A percentile compares a stretch with the other conserved stretches of the same genome.
Conservation (phyloP, 2,797 vertebrate species). For the Anas capensis region DNA sequence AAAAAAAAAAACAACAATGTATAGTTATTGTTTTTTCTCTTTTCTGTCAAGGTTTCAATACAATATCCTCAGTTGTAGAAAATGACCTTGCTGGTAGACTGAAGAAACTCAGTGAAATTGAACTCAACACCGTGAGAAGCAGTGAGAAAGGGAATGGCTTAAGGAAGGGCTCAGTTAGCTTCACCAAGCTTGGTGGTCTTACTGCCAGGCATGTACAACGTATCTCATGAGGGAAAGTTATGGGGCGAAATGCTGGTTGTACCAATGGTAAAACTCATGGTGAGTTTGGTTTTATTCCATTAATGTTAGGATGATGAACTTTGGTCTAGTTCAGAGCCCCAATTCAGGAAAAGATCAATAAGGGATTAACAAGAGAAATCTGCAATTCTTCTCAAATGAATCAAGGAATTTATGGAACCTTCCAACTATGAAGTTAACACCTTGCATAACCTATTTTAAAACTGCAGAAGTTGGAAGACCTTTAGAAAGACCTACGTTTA, state of each 20-base stretch:
- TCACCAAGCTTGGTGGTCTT: neutral
- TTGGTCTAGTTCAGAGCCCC: neutral
- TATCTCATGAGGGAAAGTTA: neutral
- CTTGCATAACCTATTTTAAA: neutral
- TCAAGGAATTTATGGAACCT: neutral
- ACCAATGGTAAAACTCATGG: neutral
- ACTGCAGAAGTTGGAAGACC: neutral
- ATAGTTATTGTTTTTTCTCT: neutral
- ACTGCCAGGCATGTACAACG: accelerated
- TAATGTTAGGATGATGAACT: neutral
- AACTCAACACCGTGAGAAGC: neutral
- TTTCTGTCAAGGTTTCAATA: neutral
- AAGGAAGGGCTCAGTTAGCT: neutral
- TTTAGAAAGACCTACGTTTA: neutral
- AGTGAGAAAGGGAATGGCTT: neutral
- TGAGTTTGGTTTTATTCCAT: accelerated
- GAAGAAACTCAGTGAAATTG: neutral
- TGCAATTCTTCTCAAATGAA: neutral
- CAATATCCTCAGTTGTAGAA: neutral
- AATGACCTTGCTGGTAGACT: neutral
- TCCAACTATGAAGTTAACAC: neutral
- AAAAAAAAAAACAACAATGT: no score
- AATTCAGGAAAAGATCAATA: neutral
- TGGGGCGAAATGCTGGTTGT: neutral
- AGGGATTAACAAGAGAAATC: neutral